Evolutionary conservation across 2,113 vertebrate species (phyloP), one percentile per base, ranked within the genome.

Genomic region (Xyrauchen texanus): DNA sequence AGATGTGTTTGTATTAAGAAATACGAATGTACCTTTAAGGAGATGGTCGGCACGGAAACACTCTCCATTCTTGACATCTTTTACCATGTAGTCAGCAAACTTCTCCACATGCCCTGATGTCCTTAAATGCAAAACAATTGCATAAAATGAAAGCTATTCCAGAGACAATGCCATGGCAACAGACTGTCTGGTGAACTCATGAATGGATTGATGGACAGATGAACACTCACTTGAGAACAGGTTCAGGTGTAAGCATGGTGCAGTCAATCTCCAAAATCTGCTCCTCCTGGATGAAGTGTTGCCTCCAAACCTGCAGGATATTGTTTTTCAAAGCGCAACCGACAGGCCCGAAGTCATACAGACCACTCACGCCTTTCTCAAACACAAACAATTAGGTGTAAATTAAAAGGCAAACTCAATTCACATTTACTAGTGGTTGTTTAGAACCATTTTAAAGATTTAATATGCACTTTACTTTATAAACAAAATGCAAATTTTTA

Each of bases 41-140:
- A 98, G 96, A 82, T 99, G 97, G 88, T 98, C 97, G 0, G 97
- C 97, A 68, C 97, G 94, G 87, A 98, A 98, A 81, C 97, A 99
- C 84, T 99, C 97, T 15, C 97, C 97, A 0, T 94, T 98, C 81
- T 97, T 97, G 52, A 97, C 90, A 63, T 99, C 97, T 87, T 99
- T 99, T 84, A 99, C 98, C 98, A 99, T 99, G 88, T 96, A 99
- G 91, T 99, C 98, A 34, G 98, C 97, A 92, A 99, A 99, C 79
- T 99, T 99, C 81, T 99, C 98, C 78, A 99, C 98, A 0, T 99
- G 98, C 47, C 98, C 98, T 34, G 98, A 99, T 34, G 97, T 98
- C 90, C 98, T 99, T 66, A 4, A 76, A 53, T 2, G 62, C 5
- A 69, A 45, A 16, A 68, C 3, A 42, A 68, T 42, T 52, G 21